These are phyloP conservation scores for Agrotis exclamationis DNA, from an alignment of 2,888 invertebrate species.

Conservation along the genomic window DNA sequence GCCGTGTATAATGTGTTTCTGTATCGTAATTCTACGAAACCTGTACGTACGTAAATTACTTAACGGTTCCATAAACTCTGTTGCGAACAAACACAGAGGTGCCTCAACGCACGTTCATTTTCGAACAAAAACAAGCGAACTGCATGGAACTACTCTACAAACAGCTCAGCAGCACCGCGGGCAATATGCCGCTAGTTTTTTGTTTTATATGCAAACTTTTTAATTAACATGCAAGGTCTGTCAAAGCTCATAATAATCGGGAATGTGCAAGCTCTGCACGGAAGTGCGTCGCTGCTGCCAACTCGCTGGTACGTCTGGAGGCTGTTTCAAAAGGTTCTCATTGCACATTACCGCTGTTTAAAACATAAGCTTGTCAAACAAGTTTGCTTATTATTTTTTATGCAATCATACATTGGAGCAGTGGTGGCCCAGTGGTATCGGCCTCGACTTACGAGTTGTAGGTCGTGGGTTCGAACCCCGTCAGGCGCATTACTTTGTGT, in stretches of 20 bases:
- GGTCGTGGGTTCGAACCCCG: too few relatives aligned
- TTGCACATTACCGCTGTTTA: slow-evolving; percentile 53
- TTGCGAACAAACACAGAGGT: slow-evolving; percentile 9
- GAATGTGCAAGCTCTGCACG: slow-evolving; percentile 59
- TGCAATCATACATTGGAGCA: slow-evolving; percentile 59
- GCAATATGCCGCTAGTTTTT: slow-evolving; percentile 53
- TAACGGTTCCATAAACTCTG: slow-evolving; percentile 40
- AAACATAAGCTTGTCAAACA: slow-evolving; percentile 54
- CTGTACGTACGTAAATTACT: slow-evolving; percentile 27
- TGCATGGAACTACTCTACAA: slow-evolving; percentile 43
- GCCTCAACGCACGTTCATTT: slow-evolving; percentile 39
- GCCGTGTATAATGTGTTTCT: slow-evolving; percentile 1
- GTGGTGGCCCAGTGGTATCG: too few relatives aligned
- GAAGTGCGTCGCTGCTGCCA: slow-evolving; percentile 56
- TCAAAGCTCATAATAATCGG: slow-evolving; percentile 79
- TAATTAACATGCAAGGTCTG: slow-evolving; percentile 80
- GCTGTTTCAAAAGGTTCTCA: slow-evolving; percentile 56
- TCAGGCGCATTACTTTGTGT: too few relatives aligned
- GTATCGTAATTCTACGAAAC: slow-evolving; percentile 31
- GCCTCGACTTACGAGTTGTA: too few relatives aligned
- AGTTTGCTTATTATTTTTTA: slow-evolving; percentile 61
- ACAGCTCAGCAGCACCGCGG: slow-evolving; percentile 43
- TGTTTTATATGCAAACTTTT: slow-evolving; percentile 68
- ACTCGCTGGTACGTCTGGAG: slow-evolving; percentile 33
- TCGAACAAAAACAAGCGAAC: slow-evolving; percentile 44